Percentiles rank a stretch among this genome's conserved stretches.
Evolutionary conservation across 2,888 invertebrate genomes (phyloP).

Genomic region (Catocala fraxini): DNA sequence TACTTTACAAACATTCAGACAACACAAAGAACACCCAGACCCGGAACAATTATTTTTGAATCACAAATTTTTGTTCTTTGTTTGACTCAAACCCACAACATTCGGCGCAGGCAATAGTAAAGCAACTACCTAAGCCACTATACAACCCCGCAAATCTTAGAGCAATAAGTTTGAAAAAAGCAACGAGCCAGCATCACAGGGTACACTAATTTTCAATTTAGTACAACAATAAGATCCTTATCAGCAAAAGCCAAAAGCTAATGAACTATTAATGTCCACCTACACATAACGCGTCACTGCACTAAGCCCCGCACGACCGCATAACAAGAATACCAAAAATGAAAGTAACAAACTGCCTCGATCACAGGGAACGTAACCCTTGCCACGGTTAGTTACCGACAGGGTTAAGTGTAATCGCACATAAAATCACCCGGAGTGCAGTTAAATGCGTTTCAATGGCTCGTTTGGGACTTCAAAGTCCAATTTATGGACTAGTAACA

Average conservation of each 20-base stretch:
- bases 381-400: conserved; percentile 81
- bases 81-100: no score
- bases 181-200: no score
- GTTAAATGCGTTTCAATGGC: conserved; percentile 73
- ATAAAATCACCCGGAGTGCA: conserved; percentile 75
- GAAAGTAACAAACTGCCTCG: conserved; percentile 60
- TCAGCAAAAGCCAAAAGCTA: conserved; percentile 8
- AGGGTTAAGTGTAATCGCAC: conserved; percentile 73
- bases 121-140: no score
- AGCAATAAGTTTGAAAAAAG: no score
- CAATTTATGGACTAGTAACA: conserved; percentile 34
- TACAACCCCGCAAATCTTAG: no score
- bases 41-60: no score
- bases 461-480: conserved; percentile 69
- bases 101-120: no score
- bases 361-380: conserved; percentile 78
- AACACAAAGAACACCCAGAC: no score
- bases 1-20: no score
- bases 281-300: conserved; percentile 9
- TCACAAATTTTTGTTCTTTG: no score
- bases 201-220: no score
- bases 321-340: conserved; percentile 66
- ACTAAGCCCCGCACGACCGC: conserved; percentile 41
- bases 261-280: conserved; percentile 14
- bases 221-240: no score